Conservation (phyloP, 2,888 invertebrate species). For the Odontocerum albicorne region DNA sequence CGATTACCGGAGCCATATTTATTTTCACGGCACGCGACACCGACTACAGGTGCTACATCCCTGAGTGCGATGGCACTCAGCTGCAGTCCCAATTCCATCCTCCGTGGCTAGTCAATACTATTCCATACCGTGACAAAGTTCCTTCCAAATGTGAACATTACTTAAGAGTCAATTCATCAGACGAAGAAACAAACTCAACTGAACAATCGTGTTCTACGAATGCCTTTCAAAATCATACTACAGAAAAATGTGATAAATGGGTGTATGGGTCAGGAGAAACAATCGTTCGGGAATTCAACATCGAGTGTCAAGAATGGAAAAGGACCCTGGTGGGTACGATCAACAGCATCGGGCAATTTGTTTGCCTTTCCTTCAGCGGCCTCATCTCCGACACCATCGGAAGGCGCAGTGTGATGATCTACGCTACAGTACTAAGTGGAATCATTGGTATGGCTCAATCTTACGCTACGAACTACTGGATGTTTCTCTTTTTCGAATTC, state of each 20-base stretch:
- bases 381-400: conserved; percentile 72
- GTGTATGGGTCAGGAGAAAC: conserved; percentile 31
- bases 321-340: conserved; percentile 72
- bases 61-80: conserved; percentile 45
- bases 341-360: conserved; percentile 73
- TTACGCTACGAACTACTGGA: conserved; percentile 55
- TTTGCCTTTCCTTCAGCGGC: conserved; percentile 67
- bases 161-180: conserved; percentile 40
- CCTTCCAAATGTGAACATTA: conserved; percentile 44
- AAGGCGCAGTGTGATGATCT: conserved; percentile 61
- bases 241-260: conserved; percentile 51
- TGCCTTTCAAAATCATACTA: conserved; percentile 5
- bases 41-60: conserved; percentile 42
- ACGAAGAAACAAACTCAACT: conserved; percentile 38
- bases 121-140: conserved; percentile 47
- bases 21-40: conserved; percentile 34
- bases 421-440: conserved; percentile 56
- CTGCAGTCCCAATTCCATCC: conserved; percentile 45
- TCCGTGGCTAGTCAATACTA: conserved; percentile 52
- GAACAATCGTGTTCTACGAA: conserved; percentile 19
- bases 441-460: conserved; percentile 59
- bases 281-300: conserved; percentile 56
- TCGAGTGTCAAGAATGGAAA: conserved; percentile 73
- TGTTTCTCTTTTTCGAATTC: conserved; percentile 57
- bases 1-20: conserved; percentile 24